phyloP scores from a whole-genome alignment of 2,888 invertebrate genomes.

The Emesis russula region DNA sequence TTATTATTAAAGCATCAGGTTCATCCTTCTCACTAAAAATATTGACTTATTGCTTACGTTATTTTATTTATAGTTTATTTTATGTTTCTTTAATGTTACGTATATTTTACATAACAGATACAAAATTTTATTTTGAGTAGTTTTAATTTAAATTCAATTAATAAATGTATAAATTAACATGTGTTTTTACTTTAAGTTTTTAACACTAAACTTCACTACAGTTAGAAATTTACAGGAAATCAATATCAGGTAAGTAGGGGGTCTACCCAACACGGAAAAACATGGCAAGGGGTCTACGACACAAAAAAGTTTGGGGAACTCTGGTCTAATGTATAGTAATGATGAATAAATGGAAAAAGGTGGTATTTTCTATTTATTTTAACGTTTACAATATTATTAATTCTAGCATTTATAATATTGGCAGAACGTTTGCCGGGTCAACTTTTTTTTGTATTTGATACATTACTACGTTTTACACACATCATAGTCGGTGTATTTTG shows the following conservation, averaged over 20 bases:
- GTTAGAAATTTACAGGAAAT: slow-evolving; percentile 69
- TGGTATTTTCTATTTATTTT: too few relatives aligned
- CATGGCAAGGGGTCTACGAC: slow-evolving; percentile 39
- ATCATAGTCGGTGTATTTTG: too few relatives aligned
- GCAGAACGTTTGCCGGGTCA: too few relatives aligned
- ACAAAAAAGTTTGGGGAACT: too few relatives aligned
- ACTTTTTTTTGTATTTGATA: too few relatives aligned
- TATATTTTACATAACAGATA: neutral
- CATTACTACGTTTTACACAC: too few relatives aligned
- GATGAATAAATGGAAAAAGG: too few relatives aligned
- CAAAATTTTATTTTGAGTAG: slow-evolving; percentile 43
- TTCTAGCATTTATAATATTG: too few relatives aligned
- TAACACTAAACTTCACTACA: slow-evolving; percentile 33
- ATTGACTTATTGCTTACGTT: slow-evolving; percentile 36
- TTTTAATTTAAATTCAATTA: neutral
- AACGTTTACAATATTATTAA: too few relatives aligned
- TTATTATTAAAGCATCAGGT: slow-evolving; percentile 83
- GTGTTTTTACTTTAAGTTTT: too few relatives aligned
- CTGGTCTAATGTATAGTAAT: too few relatives aligned
- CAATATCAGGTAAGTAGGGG: slow-evolving; percentile 71
- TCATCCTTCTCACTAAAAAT: slow-evolving; percentile 83
- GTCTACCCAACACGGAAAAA: slow-evolving; percentile 60
- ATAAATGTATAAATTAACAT: slow-evolving; percentile 23
- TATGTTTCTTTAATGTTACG: too few relatives aligned
- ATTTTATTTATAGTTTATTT: slow-evolving; percentile 37